Conservation (phyloP, 2,888 invertebrate species). For the Trichogramma dendrolimi region DNA sequence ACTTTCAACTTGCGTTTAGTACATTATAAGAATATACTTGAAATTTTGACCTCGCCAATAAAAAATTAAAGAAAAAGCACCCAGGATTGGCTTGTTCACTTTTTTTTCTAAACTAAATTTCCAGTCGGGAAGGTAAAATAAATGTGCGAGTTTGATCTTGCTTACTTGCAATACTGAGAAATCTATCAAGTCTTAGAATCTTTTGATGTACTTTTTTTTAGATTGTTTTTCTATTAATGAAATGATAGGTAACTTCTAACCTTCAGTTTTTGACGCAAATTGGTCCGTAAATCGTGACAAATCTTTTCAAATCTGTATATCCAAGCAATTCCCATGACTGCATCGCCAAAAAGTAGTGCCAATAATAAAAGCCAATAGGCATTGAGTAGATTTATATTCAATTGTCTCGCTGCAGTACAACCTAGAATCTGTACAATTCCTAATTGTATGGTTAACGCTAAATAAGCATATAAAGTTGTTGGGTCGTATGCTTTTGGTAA, state of each 20-base stretch:
- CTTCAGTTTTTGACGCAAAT: slow-evolving; percentile 59
- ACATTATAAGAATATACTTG: too few relatives aligned
- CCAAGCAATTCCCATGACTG: slow-evolving; percentile 80
- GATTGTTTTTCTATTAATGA: background rate
- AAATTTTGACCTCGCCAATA: too few relatives aligned
- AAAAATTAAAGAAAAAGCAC: too few relatives aligned
- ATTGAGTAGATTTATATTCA: slow-evolving; percentile 76
- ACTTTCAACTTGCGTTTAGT: too few relatives aligned
- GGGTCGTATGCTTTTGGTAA: slow-evolving; percentile 71
- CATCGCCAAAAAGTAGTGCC: slow-evolving; percentile 77
- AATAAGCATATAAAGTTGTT: slow-evolving; percentile 78
- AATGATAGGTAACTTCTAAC: slow-evolving; percentile 48
- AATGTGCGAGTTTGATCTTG: too few relatives aligned
- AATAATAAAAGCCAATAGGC: slow-evolving; percentile 79
- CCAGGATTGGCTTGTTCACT: too few relatives aligned
- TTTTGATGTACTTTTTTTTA: background rate
- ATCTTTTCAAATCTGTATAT: slow-evolving; percentile 74
- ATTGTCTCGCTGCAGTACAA: slow-evolving; percentile 74
- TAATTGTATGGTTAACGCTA: slow-evolving; percentile 71
- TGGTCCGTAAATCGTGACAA: slow-evolving; percentile 69
- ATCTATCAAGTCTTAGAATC: background rate
- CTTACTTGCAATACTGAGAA: background rate
- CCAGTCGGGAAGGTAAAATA: too few relatives aligned
- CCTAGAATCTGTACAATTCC: slow-evolving; percentile 71
- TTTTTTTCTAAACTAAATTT: too few relatives aligned